phyloP scores from a whole-genome alignment of 2,888 invertebrate species.

The Oligia latruncula region DNA sequence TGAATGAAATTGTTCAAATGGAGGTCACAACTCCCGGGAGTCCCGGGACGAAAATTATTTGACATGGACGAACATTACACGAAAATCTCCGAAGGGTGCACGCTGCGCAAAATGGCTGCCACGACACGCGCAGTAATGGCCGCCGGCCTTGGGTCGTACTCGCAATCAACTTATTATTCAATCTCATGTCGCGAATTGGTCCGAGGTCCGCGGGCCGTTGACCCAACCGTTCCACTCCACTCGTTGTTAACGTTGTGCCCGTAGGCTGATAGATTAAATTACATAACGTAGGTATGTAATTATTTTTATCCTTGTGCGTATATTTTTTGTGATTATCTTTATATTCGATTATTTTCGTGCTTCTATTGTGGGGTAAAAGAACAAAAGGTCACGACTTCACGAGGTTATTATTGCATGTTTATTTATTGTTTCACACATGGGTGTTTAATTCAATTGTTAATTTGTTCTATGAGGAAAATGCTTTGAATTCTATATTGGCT shows the following conservation, averaged over 20 bases:
- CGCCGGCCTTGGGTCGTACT: conserved; percentile 86
- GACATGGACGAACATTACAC: conserved; percentile 71
- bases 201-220: conserved; percentile 87
- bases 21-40: conserved; percentile 34
- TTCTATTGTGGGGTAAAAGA: conserved; percentile 23
- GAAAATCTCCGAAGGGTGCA: conserved; percentile 75
- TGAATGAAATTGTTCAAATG: conserved; percentile 20
- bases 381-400: conserved; percentile 23
- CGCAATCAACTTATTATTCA: conserved; percentile 90
- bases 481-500: background rate
- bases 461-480: conserved; percentile 7
- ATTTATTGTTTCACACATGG: conserved; percentile 19
- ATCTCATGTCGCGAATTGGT: conserved; percentile 90
- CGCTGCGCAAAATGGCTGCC: conserved; percentile 84
- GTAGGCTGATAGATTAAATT: conserved; percentile 70
- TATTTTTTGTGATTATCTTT: conserved; percentile 33
- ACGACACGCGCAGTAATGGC: conserved; percentile 82
- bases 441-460: conserved; percentile 8
- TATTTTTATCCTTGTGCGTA: conserved; percentile 51
- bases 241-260: conserved; percentile 72
- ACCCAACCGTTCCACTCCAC: conserved; percentile 81
- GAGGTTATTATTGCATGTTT: conserved; percentile 10
- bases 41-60: conserved; percentile 69
- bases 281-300: conserved; percentile 62
- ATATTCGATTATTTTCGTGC: conserved; percentile 29